phyloP scores from a whole-genome alignment of 2,888 invertebrate genomes.

The Petrolisthes manimaculis region DNA sequence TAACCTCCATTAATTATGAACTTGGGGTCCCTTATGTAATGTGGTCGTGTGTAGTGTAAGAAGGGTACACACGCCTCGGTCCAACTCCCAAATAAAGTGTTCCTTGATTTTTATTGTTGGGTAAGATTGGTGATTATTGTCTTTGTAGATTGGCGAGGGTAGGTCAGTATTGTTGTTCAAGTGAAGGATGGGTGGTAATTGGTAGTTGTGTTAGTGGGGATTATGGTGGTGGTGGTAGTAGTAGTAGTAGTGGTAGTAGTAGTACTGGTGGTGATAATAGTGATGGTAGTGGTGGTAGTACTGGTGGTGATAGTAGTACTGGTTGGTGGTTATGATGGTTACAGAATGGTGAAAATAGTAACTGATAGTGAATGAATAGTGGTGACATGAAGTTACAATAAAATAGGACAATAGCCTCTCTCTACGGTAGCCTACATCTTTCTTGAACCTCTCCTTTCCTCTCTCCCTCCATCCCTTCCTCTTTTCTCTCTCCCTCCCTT shows the following conservation, averaged over 20 bases:
- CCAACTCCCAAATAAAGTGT: too few relatives aligned
- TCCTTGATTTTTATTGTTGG: too few relatives aligned
- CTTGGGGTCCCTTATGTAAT: too few relatives aligned
- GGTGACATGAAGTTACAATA: not conserved
- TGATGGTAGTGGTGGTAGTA: not conserved
- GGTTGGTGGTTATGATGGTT: not conserved
- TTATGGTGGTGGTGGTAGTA: not conserved
- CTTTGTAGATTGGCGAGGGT: too few relatives aligned
- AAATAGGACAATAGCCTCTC: too few relatives aligned
- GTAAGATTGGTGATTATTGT: too few relatives aligned
- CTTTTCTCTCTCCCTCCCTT: not conserved
- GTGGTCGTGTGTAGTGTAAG: too few relatives aligned
- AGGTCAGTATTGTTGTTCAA: not conserved
- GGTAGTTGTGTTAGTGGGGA: not conserved
- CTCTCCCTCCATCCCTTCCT: not conserved
- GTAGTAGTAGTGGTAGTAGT: not conserved
- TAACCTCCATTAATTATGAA: too few relatives aligned
- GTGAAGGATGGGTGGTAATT: not conserved
- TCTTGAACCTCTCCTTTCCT: not conserved
- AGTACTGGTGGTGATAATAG: not conserved
- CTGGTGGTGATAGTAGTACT: not conserved
- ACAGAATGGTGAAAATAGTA: not conserved
- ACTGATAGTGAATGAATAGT: not conserved
- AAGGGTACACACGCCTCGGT: too few relatives aligned
- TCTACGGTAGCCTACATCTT: too few relatives aligned